Percentiles rank a stretch among this genome's conserved stretches.
Evolutionary conservation across 2,797 vertebrate species (phyloP).

Genomic region (Xiphophorus birchmanni): DNA sequence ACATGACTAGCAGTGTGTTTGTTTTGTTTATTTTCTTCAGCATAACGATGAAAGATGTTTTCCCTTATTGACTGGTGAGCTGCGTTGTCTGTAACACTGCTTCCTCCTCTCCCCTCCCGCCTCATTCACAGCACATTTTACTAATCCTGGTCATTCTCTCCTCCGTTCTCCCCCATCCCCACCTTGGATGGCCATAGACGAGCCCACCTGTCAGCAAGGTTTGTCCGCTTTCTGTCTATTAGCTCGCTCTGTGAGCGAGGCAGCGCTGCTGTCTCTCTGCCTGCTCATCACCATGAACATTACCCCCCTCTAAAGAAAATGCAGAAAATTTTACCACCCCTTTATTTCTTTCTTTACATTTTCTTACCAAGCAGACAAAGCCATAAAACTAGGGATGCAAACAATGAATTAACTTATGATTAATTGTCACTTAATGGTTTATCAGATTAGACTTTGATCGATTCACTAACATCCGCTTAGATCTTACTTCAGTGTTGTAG

Average conservation of each 20-base stretch:
- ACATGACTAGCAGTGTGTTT: not conserved
- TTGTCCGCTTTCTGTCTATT: constrained; percentile 85
- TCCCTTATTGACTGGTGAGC: constrained; percentile 7
- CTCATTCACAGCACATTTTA: constrained; percentile 58
- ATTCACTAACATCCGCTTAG: too few species aligned
- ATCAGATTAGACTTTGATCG: too few species aligned
- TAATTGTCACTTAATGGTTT: too few species aligned
- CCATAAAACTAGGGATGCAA: too few species aligned
- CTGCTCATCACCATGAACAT: constrained; percentile 63
- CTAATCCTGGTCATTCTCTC: constrained; percentile 80
- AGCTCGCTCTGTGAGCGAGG: constrained; percentile 70
- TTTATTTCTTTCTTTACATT: not conserved
- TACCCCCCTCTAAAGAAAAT: not conserved
- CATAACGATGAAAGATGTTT: not conserved
- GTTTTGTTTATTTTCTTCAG: not conserved
- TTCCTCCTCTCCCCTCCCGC: constrained; percentile 22
- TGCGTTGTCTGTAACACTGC: constrained; percentile 18
- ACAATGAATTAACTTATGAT: too few species aligned
- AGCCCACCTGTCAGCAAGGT: constrained; percentile 85
- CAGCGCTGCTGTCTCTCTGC: constrained; percentile 69
- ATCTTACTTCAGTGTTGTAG: too few species aligned
- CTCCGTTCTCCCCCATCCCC: constrained; percentile 81
- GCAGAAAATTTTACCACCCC: not conserved
- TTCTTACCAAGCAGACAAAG: not conserved
- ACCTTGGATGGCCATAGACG: constrained; percentile 84